Evolutionary conservation across 2,113 vertebrate species (phyloP).

Genomic region (Sceloporus tristichus): DNA sequence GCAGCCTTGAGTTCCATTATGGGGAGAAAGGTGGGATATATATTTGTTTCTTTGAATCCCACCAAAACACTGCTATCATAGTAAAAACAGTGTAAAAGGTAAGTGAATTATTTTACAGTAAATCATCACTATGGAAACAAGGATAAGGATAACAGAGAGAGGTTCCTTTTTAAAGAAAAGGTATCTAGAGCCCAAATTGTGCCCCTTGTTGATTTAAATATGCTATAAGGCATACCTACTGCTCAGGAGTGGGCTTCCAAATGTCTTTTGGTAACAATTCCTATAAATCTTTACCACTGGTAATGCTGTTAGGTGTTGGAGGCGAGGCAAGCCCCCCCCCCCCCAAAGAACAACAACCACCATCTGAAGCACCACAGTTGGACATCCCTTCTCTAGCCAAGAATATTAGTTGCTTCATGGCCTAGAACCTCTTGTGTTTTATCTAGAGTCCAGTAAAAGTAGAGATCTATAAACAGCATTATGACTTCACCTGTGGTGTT

Average conservation of each 20-base stretch:
- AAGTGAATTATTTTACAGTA: neutral
- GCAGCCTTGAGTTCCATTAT: no score
- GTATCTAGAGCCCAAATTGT: no score
- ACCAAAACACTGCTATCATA: neutral
- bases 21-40: no score
- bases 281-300: neutral
- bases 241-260: neutral
- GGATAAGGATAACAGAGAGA: neutral
- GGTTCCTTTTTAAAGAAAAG: neutral
- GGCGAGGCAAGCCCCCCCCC: no score
- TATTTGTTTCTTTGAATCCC: no score
- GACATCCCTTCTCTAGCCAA: neutral
- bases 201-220: neutral
- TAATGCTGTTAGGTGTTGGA: no score
- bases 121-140: neutral
- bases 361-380: no score
- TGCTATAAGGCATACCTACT: neutral
- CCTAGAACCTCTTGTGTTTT: neutral
- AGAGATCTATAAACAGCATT: neutral
- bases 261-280: neutral
- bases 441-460: neutral
- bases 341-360: no score
- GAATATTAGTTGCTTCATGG: neutral
- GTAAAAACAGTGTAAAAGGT: neutral
- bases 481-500: slow-evolving; percentile 86